Percentiles rank a stretch among this genome's conserved stretches.
Evolutionary conservation across 2,797 vertebrate species (phyloP).

Genomic region (Danionella dracula): DNA sequence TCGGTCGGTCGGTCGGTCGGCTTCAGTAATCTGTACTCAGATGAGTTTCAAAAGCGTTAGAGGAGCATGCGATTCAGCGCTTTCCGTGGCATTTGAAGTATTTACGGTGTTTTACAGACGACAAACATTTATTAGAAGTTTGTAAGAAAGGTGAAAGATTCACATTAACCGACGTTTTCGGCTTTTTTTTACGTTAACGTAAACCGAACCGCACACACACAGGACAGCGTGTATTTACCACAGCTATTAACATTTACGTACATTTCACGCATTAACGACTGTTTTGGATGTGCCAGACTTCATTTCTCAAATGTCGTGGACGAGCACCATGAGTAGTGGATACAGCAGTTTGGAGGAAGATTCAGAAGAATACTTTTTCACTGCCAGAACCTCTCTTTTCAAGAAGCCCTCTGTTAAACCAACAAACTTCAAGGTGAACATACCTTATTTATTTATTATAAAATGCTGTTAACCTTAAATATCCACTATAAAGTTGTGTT

Average conservation of each 20-base stretch:
- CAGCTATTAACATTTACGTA: not conserved
- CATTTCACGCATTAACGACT: not conserved
- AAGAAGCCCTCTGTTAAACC: conserved; percentile 78
- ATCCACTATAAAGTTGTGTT: too few relatives aligned
- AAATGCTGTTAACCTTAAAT: too few relatives aligned
- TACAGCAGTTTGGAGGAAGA: conserved; percentile 97
- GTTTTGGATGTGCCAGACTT: conserved; percentile 10
- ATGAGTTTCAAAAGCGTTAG: not conserved
- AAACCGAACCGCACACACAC: too few relatives aligned
- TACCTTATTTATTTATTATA: too few relatives aligned
- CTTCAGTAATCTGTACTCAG: too few relatives aligned
- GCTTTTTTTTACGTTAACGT: not conserved
- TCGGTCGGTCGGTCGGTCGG: not conserved
- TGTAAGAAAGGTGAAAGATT: not conserved
- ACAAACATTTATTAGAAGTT: not conserved
- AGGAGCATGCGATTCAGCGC: not conserved
- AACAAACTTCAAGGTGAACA: conserved; percentile 58
- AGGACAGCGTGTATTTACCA: too few relatives aligned
- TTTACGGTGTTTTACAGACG: not conserved
- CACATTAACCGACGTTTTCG: not conserved
- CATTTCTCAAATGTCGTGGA: conserved; percentile 78
- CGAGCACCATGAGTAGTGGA: conserved; percentile 96
- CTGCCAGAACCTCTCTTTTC: conserved; percentile 94
- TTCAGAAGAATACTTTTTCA: conserved; percentile 95
- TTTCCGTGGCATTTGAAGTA: not conserved